Conservation (phyloP, 2,113 vertebrate species). For the Cariama cristata region DNA sequence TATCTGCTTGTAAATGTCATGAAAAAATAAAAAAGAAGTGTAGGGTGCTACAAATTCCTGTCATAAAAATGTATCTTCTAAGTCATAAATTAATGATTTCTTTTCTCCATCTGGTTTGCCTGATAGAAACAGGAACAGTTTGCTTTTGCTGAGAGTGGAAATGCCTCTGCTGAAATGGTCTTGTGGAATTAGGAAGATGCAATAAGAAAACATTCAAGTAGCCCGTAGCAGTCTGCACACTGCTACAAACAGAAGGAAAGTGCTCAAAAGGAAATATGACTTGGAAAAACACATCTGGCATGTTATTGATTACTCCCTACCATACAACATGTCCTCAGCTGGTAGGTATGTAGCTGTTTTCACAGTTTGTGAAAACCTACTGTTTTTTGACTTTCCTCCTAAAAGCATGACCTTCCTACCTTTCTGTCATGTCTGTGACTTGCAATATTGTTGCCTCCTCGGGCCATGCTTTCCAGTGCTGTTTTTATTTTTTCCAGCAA, state of each 20-base stretch:
- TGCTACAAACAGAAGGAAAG: not conserved
- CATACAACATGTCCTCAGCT: not conserved
- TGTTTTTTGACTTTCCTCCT: not conserved
- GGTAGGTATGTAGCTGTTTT: not conserved
- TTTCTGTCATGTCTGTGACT: not conserved
- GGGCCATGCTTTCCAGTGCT: not conserved
- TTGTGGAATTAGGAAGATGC: not conserved
- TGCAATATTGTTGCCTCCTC: not conserved
- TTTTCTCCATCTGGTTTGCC: constrained; percentile 20
- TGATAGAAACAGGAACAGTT: not conserved
- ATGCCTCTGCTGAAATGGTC: not conserved
- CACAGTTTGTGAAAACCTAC: not conserved
- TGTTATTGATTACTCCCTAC: not conserved
- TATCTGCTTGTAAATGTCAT: not conserved
- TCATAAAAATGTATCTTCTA: not conserved
- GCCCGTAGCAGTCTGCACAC: not conserved
- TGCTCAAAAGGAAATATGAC: not conserved
- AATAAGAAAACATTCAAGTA: not conserved
- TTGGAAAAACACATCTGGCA: not conserved
- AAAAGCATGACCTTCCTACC: not conserved
- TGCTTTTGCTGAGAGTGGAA: constrained; percentile 23
- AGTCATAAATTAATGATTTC: constrained; percentile 39
- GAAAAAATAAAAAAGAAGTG: not conserved
- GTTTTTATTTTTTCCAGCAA: not conserved
- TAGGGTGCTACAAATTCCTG: not conserved